These are phyloP conservation scores for Spicauda simplicius DNA, from an alignment of 2,888 invertebrate species.

Conservation along the genomic window DNA sequence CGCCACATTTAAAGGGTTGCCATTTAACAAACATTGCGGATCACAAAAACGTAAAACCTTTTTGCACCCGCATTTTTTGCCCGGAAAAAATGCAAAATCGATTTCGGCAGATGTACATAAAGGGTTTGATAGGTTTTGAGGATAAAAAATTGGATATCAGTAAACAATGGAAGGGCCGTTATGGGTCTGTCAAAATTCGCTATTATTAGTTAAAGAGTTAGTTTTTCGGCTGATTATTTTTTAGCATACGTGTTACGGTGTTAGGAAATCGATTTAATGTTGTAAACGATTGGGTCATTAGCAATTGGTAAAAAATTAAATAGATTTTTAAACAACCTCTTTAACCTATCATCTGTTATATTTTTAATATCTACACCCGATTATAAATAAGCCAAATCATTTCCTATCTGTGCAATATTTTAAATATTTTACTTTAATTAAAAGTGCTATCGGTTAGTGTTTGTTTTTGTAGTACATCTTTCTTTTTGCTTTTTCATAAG, in stretches of 20 bases:
- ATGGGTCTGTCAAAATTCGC: constrained; percentile 72
- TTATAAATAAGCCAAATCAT: no score
- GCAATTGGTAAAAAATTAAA: constrained; percentile 14
- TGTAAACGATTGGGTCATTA: constrained; percentile 12
- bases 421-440: no score
- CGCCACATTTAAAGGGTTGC: constrained; percentile 78
- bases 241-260: constrained; percentile 43
- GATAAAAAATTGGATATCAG: constrained; percentile 71
- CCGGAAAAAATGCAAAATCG: constrained; percentile 79
- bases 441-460: no score
- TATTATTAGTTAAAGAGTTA: constrained; percentile 71
- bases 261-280: constrained; percentile 45
- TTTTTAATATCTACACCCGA: not conserved
- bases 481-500: no score
- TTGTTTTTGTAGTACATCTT: no score
- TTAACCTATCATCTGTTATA: constrained; percentile 7
- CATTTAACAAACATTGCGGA: constrained; percentile 69
- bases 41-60: constrained; percentile 69
- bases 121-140: constrained; percentile 75
- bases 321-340: constrained; percentile 11
- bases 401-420: no score
- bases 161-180: constrained; percentile 75
- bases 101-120: constrained; percentile 83
- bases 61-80: constrained; percentile 78
- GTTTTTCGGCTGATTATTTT: constrained; percentile 52